phyloP scores from a whole-genome alignment of 2,797 vertebrate species.

The Sebastes kiyomatsui region DNA sequence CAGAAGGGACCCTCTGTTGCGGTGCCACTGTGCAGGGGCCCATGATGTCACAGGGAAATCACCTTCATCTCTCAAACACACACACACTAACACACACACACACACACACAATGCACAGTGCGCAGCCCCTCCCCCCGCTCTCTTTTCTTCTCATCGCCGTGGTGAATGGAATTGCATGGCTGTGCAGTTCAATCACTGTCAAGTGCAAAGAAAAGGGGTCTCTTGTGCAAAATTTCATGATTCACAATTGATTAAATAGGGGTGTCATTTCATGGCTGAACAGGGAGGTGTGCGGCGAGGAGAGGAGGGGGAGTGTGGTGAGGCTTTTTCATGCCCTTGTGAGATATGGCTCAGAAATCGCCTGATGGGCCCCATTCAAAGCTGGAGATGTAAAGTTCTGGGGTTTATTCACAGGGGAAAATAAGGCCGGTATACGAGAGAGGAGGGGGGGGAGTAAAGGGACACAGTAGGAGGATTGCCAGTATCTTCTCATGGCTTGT shows the following conservation, averaged over 20 bases:
- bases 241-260: conserved; percentile 83
- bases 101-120: conserved; percentile 29
- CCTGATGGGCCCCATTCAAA: conserved; percentile 64
- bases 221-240: conserved; percentile 82
- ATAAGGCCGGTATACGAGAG: conserved; percentile 44
- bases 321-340: conserved; percentile 69
- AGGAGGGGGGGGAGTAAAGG: conserved; percentile 14
- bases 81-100: conserved; percentile 10
- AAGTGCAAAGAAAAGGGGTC: conserved; percentile 78
- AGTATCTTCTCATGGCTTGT: conserved; percentile 57
- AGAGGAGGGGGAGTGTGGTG: not conserved
- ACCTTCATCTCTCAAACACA: conserved; percentile 62
- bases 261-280: conserved; percentile 81
- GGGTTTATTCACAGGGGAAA: conserved; percentile 50
- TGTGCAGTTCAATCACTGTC: conserved; percentile 85
- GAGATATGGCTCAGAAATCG: conserved; percentile 74
- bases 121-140: conserved; percentile 44
- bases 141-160: conserved; percentile 71
- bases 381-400: conserved; percentile 62
- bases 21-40: conserved; percentile 54
- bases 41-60: conserved; percentile 74
- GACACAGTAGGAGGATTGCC: conserved; percentile 40
- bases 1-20: conserved; percentile 64
- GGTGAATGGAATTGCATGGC: conserved; percentile 82
- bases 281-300: conserved; percentile 62